Conservation (phyloP, 2,888 invertebrate genomes). For the Drosophila borborema region DNA sequence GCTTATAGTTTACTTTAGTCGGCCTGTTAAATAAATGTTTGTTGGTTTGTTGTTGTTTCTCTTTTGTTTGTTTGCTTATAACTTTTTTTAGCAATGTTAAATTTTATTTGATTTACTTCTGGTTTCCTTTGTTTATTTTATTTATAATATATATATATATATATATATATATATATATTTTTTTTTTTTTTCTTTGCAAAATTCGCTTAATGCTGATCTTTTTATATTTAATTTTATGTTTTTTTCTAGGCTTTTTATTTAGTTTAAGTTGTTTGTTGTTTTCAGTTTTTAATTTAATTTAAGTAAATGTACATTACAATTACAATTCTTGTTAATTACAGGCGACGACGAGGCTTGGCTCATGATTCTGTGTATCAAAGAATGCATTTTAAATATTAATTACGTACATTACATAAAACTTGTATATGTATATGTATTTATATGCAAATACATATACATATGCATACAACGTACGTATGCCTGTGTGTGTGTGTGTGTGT, state of each 20-base stretch:
- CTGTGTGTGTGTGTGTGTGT: conserved; percentile 6
- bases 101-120: conserved; percentile 49
- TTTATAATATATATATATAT: neutral
- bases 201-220: conserved; percentile 42
- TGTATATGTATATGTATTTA: conserved; percentile 29
- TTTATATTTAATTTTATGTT: neutral
- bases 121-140: conserved; percentile 19
- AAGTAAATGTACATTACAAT: conserved; percentile 69
- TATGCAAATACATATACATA: conserved; percentile 48
- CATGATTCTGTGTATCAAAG: conserved; percentile 41
- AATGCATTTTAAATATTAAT: conserved; percentile 60
- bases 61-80: neutral
- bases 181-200: conserved; percentile 26
- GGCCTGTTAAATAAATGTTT: conserved; percentile 51
- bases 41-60: neutral
- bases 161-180: no score
- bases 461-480: conserved; percentile 24
- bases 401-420: conserved; percentile 62
- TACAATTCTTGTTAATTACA: conserved; percentile 48
- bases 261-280: conserved; percentile 48
- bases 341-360: neutral
- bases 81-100: conserved; percentile 22
- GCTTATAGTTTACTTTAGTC: conserved; percentile 51
- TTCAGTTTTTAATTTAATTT: conserved; percentile 65
- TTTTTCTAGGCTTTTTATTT: conserved; percentile 40